Evolutionary conservation across 1,140 invertebrate genomes (phyloP).

Genomic region (Daktulosphaira vitifoliae): DNA sequence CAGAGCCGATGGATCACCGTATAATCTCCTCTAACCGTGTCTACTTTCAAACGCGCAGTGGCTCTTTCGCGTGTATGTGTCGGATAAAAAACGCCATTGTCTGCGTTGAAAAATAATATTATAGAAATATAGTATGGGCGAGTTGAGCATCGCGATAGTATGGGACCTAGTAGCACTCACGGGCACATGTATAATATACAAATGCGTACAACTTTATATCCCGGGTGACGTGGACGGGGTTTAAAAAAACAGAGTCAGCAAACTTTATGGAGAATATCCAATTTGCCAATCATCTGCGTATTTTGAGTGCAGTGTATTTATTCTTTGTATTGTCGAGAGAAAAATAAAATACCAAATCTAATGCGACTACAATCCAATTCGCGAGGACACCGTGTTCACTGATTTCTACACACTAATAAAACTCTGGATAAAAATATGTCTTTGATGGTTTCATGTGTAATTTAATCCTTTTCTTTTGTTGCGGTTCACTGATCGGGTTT

Average conservation of each 20-base stretch:
- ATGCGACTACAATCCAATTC: too few species aligned
- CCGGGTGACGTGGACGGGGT: not conserved
- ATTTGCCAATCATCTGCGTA: too few species aligned
- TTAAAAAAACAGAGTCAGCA: slow-evolving; percentile 3
- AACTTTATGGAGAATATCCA: not conserved
- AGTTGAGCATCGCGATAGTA: not conserved
- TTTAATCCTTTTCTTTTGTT: too few species aligned
- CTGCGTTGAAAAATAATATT: slow-evolving; percentile 26
- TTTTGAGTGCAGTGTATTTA: too few species aligned
- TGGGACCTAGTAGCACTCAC: not conserved
- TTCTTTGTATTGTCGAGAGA: too few species aligned
- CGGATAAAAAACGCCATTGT: slow-evolving; percentile 10
- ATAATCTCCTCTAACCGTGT: slow-evolving; percentile 24
- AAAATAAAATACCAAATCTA: too few species aligned
- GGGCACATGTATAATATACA: not conserved
- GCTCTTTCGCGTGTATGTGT: not conserved
- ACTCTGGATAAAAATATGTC: too few species aligned
- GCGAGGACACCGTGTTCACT: too few species aligned
- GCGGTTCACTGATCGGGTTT: too few species aligned
- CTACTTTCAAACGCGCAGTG: not conserved
- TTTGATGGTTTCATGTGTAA: too few species aligned
- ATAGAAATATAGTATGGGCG: slow-evolving; percentile 22
- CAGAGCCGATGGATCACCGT: slow-evolving; percentile 1
- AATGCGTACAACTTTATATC: not conserved
- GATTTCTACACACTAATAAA: too few species aligned